A percentile compares a stretch with the other conserved stretches of the same genome.
These are phyloP conservation scores for Hypotaenidia philippensis DNA, from an alignment of 2,797 vertebrate species.

Conservation along the genomic window DNA sequence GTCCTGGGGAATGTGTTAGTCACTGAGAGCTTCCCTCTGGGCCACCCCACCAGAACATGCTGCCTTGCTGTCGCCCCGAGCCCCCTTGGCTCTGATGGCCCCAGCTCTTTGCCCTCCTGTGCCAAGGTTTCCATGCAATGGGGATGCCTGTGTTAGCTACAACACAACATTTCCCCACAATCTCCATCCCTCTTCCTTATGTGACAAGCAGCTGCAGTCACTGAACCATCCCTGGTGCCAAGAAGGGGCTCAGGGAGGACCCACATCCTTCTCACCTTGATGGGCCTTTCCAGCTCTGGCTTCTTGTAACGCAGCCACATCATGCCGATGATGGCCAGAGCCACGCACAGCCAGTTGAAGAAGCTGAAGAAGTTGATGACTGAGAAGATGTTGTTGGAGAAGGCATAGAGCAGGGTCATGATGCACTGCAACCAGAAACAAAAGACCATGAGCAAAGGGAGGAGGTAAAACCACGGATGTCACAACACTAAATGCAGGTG, in stretches of 20 bases:
- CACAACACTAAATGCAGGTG: background rate
- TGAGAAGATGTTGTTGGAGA: constrained; percentile 95
- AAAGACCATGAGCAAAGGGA: background rate
- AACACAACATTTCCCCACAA: background rate
- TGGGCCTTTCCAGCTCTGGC: constrained; percentile 93
- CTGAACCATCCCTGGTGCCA: background rate
- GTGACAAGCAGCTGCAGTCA: background rate
- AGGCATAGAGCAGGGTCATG: constrained; percentile 97
- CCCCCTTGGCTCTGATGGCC: background rate
- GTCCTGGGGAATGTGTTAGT: background rate
- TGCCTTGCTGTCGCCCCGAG: background rate
- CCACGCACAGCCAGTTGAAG: constrained; percentile 99
- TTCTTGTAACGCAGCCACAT: constrained; percentile 96
- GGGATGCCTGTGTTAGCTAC: background rate
- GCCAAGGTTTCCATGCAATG: background rate
- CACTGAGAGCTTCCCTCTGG: background rate
- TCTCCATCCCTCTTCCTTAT: background rate
- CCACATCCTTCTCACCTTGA: constrained; percentile 85
- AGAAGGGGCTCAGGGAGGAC: background rate
- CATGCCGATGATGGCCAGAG: constrained; percentile 95
- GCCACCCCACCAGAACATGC: background rate
- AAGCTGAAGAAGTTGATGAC: constrained; percentile 99
- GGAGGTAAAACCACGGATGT: fast-evolving
- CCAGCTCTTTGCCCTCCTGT: background rate
- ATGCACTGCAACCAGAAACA: constrained; percentile 81